phyloP scores from a whole-genome alignment of 2,888 invertebrate species.

The Dasysyrphus tricinctus region DNA sequence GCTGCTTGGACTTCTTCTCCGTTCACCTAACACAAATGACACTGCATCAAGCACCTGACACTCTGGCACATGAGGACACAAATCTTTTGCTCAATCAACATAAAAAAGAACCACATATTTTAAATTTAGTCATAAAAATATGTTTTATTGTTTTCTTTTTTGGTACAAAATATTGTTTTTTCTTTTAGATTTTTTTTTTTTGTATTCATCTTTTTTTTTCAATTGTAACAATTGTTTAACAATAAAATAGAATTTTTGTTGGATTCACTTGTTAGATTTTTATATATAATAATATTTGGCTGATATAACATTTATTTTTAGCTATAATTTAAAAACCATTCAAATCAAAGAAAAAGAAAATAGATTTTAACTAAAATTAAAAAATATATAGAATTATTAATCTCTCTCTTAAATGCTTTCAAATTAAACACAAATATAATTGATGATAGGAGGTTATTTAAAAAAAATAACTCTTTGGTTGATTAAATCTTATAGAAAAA shows the following conservation, averaged over 20 bases:
- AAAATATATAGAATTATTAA: constrained; percentile 30
- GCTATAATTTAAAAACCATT: constrained; percentile 8
- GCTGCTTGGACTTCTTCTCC: constrained; percentile 2
- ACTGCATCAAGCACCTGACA: neutral
- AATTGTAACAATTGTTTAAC: constrained; percentile 54
- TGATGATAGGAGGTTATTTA: constrained; percentile 1
- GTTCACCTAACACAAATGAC: too few relatives aligned
- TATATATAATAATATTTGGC: constrained; percentile 56
- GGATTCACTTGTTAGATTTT: constrained; percentile 12
- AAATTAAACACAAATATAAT: constrained; percentile 40
- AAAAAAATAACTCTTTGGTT: constrained; percentile 67
- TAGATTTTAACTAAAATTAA: constrained; percentile 22
- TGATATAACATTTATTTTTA: constrained; percentile 44
- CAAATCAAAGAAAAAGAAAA: constrained; percentile 21
- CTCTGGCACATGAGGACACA: neutral
- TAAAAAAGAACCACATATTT: constrained; percentile 36
- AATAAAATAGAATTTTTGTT: constrained; percentile 47
- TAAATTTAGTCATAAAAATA: constrained; percentile 38
- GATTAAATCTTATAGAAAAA: constrained; percentile 42
- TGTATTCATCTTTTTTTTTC: constrained; percentile 19
- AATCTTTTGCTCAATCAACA: neutral
- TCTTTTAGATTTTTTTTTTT: neutral
- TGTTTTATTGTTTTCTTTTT: constrained; percentile 43
- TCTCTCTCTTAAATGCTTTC: constrained; percentile 64
- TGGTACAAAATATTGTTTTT: constrained; percentile 34